These are phyloP conservation scores for Nycteola revayana DNA, from an alignment of 2,888 invertebrate genomes.

Conservation along the genomic window DNA sequence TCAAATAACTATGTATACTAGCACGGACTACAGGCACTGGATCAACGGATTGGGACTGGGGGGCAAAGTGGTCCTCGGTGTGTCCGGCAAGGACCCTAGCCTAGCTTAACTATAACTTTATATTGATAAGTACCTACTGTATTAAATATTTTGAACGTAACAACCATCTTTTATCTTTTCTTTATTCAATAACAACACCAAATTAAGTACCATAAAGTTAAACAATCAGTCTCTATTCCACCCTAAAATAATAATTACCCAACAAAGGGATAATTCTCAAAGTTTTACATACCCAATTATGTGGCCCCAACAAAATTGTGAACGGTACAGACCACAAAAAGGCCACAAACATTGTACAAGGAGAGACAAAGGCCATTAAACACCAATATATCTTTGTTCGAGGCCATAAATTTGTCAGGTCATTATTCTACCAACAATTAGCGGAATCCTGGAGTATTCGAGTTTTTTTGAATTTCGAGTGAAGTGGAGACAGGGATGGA, in stretches of 20 bases:
- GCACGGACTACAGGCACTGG: too few species aligned
- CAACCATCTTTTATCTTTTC: too few species aligned
- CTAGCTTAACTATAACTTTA: too few species aligned
- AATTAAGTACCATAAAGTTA: not conserved
- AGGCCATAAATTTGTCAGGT: slow-evolving; percentile 53
- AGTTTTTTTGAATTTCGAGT: slow-evolving; percentile 27
- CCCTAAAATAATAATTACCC: slow-evolving; percentile 23
- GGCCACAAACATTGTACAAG: slow-evolving; percentile 25
- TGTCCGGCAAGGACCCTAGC: too few species aligned
- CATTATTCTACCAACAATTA: slow-evolving; percentile 60
- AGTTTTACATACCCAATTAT: slow-evolving; percentile 23
- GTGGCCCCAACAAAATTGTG: slow-evolving; percentile 20
- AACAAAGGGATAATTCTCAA: slow-evolving; percentile 22
- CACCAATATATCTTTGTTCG: slow-evolving; percentile 49
- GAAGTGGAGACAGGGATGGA: slow-evolving; percentile 27
- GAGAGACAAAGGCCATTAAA: slow-evolving; percentile 42
- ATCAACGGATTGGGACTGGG: too few species aligned
- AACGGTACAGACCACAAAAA: slow-evolving; percentile 10
- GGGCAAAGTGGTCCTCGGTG: too few species aligned
- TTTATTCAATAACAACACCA: too few species aligned
- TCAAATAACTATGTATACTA: too few species aligned
- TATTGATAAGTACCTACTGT: too few species aligned
- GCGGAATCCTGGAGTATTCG: slow-evolving; percentile 45
- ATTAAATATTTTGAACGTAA: too few species aligned
- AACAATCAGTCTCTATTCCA: not conserved